Percentiles rank a stretch among this genome's conserved stretches.
Evolutionary conservation across 2,113 vertebrate genomes (phyloP).

Genomic region (Cyphomyrus discorhynchus): DNA sequence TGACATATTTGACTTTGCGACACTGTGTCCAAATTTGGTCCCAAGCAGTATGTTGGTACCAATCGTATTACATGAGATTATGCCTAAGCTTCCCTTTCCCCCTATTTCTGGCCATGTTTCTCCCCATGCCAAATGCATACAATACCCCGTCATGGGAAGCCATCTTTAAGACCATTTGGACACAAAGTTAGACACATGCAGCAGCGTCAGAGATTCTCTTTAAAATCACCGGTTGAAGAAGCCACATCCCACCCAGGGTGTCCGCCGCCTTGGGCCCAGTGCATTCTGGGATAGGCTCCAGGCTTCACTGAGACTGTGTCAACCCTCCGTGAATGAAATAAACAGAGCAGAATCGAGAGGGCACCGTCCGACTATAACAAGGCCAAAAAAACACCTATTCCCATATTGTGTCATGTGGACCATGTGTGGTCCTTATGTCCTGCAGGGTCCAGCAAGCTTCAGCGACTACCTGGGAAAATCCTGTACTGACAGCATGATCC

Average conservation of each 20-base stretch:
- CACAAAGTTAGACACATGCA: neutral
- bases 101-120: neutral
- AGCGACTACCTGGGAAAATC: neutral
- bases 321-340: neutral
- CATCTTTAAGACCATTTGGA: neutral
- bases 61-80: slow-evolving; percentile 2
- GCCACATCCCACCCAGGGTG: neutral
- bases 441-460: neutral
- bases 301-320: neutral
- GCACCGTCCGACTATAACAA: neutral
- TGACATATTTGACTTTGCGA: neutral
- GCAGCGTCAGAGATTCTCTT: neutral
- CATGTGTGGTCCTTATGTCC: neutral
- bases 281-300: neutral
- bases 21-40: neutral
- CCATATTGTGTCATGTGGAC: neutral
- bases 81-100: neutral
- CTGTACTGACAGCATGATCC: neutral
- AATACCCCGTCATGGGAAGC: neutral
- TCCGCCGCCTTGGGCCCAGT: neutral
- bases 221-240: neutral
- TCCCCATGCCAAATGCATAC: neutral
- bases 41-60: neutral
- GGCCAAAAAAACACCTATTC: neutral
- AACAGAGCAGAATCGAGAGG: neutral